Percentiles rank a stretch among this genome's conserved stretches.
Evolutionary conservation across 35 echinoderm and acorn worm species (phyloP).

Genomic region (Apostichopus parvimensis): DNA sequence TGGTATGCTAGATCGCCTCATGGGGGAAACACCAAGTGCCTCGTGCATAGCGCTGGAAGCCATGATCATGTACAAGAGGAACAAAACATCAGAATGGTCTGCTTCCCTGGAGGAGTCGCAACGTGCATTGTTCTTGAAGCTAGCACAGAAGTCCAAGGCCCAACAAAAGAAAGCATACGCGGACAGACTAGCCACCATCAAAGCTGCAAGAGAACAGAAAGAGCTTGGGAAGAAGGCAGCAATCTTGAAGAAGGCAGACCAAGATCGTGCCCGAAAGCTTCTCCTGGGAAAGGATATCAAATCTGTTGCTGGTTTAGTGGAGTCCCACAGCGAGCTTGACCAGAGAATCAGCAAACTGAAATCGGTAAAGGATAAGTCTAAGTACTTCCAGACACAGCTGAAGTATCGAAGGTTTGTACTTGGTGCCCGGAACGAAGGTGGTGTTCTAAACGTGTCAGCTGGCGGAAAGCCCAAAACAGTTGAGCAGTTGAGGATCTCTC

Average conservation of each 20-base stretch:
- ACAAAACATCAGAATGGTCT: constrained; percentile 59
- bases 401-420: constrained; percentile 44
- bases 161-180: neutral
- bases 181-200: constrained; percentile 17
- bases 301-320: constrained; percentile 34
- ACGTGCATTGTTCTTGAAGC: neutral
- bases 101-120: neutral
- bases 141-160: neutral
- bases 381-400: neutral
- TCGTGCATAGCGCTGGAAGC: constrained; percentile 51
- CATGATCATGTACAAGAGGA: constrained; percentile 68
- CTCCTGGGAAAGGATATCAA: constrained; percentile 34
- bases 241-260: neutral
- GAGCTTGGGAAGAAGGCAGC: neutral
- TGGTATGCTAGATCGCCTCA: constrained; percentile 70
- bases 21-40: constrained; percentile 63
- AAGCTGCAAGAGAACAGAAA: neutral
- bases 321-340: neutral
- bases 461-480: constrained; percentile 17
- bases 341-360: neutral
- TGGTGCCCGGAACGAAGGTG: constrained; percentile 30
- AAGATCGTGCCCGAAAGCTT: constrained; percentile 8
- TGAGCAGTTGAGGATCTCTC: neutral
- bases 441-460: constrained; percentile 48
- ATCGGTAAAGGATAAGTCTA: neutral